These are phyloP conservation scores for Chondrilla cf. caribensis DNA, from an alignment of 37 sponge, comb jelly and placozoan species.

Conservation along the genomic window DNA sequence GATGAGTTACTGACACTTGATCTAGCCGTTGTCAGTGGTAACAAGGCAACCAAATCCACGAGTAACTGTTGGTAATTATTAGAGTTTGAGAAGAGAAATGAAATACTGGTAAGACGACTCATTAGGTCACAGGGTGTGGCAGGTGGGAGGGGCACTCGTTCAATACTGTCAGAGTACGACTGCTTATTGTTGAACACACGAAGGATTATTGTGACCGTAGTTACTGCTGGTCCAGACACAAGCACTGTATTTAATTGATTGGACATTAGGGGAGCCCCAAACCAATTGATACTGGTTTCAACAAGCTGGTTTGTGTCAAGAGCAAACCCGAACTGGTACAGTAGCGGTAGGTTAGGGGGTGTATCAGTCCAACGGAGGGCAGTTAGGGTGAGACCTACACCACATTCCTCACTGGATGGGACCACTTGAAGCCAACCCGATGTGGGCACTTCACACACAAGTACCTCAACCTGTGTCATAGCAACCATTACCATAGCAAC, in stretches of 20 bases:
- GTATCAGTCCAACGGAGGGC: conserved; percentile 50
- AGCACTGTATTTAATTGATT: background rate
- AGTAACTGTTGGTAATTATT: background rate
- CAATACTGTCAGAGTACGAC: background rate
- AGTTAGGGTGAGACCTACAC: background rate
- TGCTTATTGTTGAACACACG: conserved; percentile 36
- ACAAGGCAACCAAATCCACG: background rate
- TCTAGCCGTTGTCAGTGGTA: background rate
- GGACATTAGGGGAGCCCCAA: background rate
- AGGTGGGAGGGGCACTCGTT: background rate
- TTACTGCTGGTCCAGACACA: background rate
- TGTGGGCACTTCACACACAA: background rate
- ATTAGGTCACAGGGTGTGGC: background rate
- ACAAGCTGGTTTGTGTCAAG: background rate
- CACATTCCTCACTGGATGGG: background rate
- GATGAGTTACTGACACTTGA: background rate
- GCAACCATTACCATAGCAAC: background rate
- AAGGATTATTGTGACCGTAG: conserved; percentile 3
- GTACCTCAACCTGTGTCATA: background rate
- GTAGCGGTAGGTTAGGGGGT: conserved; percentile 28
- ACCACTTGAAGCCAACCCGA: background rate
- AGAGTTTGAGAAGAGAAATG: background rate
- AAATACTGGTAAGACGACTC: background rate
- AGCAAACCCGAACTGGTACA: conserved; percentile 51
- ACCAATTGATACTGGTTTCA: conserved; percentile 23